Evolutionary conservation across 2,888 invertebrate species (phyloP), one percentile per base, ranked within the genome.

Genomic region (Aphidoletes aphidimyza): DNA sequence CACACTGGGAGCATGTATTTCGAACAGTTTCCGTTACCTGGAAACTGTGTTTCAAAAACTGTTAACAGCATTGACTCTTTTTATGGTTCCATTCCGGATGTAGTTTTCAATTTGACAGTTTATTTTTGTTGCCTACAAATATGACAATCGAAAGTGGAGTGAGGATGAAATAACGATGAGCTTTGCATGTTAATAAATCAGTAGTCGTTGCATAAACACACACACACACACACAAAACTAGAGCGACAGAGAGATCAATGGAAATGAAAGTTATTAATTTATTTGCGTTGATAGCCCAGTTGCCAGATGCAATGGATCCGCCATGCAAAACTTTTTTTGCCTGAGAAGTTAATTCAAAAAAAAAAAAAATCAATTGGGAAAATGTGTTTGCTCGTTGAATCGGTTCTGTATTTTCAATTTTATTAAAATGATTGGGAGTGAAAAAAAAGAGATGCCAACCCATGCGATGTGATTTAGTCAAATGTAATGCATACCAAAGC

Each of bases 351-450:
- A 0, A 69, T 30, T 69, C 14, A 14, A 34, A 22, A 54, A n/a
- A n/a, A n/a, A n/a, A n/a, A n/a, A n/a, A n/a, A n/a, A n/a, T n/a
- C n/a, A n/a, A n/a, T n/a, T n/a, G n/a, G n/a, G n/a, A n/a, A n/a
- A n/a, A n/a, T n/a, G n/a, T n/a, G n/a, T n/a, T n/a, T n/a, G n/a
- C n/a, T n/a, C n/a, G n/a, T n/a, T n/a, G n/a, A n/a, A n/a, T n/a
- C n/a, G n/a, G n/a, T n/a, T n/a, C n/a, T n/a, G 26, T 26, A 22
- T 47, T 54, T 69, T 69, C 69, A 69, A 69, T 69, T 69, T 69
- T 30, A 34, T 69, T 69, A 69, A 69, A 69, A 69, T 69, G 69
- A 69, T 69, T 69, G 22, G 2, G 54, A 54, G 54, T n/a, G 22
- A 54, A 14, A 69, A 69, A 30, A 69, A 1, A 26, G 17, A 69